Evolutionary conservation across 2,888 invertebrate genomes (phyloP).

Genomic region (Andrena hattorfiana): DNA sequence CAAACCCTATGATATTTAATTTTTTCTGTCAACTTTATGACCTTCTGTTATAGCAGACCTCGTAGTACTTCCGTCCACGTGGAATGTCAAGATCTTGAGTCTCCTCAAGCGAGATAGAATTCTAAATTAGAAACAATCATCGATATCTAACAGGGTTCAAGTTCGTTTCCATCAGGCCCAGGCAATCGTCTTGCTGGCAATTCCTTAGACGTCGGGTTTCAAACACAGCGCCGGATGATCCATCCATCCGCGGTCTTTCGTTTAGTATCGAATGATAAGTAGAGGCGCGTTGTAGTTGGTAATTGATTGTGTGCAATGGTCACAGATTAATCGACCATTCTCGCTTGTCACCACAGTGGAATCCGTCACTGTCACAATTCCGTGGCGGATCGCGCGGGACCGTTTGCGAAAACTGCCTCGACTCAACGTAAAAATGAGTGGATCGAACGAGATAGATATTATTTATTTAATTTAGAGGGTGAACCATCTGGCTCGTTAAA

Average conservation of each 20-base stretch:
- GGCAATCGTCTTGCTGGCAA: background rate
- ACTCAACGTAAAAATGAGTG: background rate
- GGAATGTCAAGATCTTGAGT: background rate
- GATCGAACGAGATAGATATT: background rate
- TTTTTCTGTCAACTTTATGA: too few relatives aligned
- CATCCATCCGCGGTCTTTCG: constrained; percentile 10
- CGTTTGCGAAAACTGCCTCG: background rate
- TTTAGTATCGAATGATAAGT: constrained; percentile 3
- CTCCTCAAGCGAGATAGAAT: background rate
- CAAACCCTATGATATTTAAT: too few relatives aligned
- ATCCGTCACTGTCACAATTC: constrained; percentile 45
- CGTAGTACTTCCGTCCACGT: too few relatives aligned
- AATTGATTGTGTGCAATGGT: constrained; percentile 53
- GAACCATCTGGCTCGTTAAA: background rate
- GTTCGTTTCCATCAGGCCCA: background rate
- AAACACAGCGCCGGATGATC: background rate
- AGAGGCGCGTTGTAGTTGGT: constrained; percentile 2
- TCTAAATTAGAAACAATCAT: background rate
- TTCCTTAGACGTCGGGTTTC: background rate
- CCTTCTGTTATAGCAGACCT: too few relatives aligned
- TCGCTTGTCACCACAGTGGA: constrained; percentile 18
- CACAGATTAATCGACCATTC: constrained; percentile 50
- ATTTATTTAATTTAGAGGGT: background rate
- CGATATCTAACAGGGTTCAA: background rate
- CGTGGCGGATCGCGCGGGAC: constrained; percentile 15